These are phyloP conservation scores for Labeo calbasu DNA, from an alignment of 2,797 vertebrate species.

Conservation along the genomic window DNA sequence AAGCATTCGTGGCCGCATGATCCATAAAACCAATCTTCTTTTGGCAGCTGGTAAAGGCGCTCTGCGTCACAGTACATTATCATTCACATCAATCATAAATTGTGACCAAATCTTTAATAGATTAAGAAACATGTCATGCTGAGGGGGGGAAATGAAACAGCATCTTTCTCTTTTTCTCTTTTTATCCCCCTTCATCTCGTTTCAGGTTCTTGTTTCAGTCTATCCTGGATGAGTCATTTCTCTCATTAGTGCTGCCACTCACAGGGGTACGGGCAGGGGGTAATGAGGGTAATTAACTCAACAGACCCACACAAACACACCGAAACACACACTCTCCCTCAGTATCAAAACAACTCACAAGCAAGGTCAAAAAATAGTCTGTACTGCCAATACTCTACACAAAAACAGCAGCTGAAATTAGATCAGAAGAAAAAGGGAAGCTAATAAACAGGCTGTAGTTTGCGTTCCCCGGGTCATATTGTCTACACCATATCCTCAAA, in stretches of 20 bases:
- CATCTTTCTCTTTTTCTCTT: conserved; percentile 13
- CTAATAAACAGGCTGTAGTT: neutral
- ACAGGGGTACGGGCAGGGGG: conserved; percentile 30
- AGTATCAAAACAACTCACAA: conserved; percentile 1
- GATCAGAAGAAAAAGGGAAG: conserved; percentile 8
- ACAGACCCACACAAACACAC: conserved; percentile 33
- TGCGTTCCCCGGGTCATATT: neutral
- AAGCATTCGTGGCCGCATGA: conserved; percentile 1
- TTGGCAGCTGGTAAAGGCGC: conserved; percentile 19
- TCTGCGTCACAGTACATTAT: conserved; percentile 28
- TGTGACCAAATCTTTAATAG: neutral
- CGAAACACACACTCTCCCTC: conserved; percentile 1
- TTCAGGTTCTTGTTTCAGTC: conserved; percentile 13
- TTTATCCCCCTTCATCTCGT: conserved; percentile 1
- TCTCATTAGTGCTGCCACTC: conserved; percentile 31
- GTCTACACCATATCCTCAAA: conserved; percentile 1
- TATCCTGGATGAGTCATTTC: conserved; percentile 39
- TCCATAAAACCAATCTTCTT: conserved; percentile 22
- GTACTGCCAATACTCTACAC: neutral
- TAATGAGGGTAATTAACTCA: conserved; percentile 48
- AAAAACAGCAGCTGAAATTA: conserved; percentile 8
- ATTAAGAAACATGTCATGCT: conserved; percentile 14
- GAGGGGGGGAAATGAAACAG: neutral
- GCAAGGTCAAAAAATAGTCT: conserved; percentile 1
- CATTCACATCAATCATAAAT: conserved; percentile 22